Base-by-base conservation (phyloP, 2,797 vertebrate genomes). In the Cyclura pinguis region DNA sequence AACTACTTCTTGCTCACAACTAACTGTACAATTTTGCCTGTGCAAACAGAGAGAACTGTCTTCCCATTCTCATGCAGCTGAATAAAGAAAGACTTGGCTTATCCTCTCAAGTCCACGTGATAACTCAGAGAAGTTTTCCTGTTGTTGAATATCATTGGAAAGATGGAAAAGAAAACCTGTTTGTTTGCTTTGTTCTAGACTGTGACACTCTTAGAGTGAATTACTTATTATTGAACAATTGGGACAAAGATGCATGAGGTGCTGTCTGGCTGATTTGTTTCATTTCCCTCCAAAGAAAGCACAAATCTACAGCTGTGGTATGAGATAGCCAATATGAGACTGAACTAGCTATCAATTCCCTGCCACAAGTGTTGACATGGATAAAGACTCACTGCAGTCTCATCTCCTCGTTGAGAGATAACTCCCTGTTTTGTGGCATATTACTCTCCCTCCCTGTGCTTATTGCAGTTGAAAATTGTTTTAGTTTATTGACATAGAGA, bases 251-350 rank as follows among this genome's bases (percentile, higher is more conserved):
- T 74, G 55, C 69, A 90, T 22, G 4, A 86, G 5, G 4, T 42
- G 52, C 84, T 50, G 76, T 86, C 55, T 89, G 22, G 62, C n/a
- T 92, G 80, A 92, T 92, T 90, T 89, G 6, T 84, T 91, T 93
- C 38, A 29, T 94, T 91, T 93, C 62, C 89, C 55, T 92, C 20
- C 14, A 42, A 8, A 69, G 82, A 85, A 76, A 90, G 85, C 88
- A 77, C 22, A 90, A 88, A 91, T 83, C 18, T 89, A 82, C 86
- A 84, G 9, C n/a, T 86, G 78, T 78, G 0, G 0, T 80, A 69
- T 35, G 57, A 91, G 22, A 85, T 47, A 94, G 69, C 5, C 6
- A 73, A 86, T 80, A 69, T 3, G 35, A 32, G 52, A 0, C n/a
- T 87, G 62, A 35, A n/a, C 3, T 64, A 91, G 73, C n/a, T 87